These are phyloP conservation scores for Scrobipalpa atriplicella DNA, from an alignment of 2,888 invertebrate genomes.

Conservation along the genomic window DNA sequence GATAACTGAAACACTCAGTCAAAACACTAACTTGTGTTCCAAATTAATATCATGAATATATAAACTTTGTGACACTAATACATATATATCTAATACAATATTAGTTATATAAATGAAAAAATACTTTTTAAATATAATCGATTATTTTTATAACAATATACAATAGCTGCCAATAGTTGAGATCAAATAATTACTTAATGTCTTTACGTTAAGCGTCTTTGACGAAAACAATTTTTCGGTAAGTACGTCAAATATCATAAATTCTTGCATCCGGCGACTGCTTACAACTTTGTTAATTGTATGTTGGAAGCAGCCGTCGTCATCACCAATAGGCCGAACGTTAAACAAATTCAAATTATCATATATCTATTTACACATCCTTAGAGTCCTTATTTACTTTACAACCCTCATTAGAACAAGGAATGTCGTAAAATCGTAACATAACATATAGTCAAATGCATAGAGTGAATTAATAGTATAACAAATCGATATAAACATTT, in stretches of 20 bases:
- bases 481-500: conserved; percentile 69
- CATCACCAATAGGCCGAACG: conserved; percentile 70
- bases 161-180: conserved; percentile 74
- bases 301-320: conserved; percentile 38
- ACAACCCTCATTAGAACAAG: conserved; percentile 71
- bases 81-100: conserved; percentile 27
- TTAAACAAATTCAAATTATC: conserved; percentile 56
- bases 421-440: conserved; percentile 71
- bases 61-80: conserved; percentile 37
- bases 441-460: conserved; percentile 62
- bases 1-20: conserved; percentile 55
- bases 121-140: conserved; percentile 34
- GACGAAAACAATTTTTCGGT: conserved; percentile 38
- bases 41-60: conserved; percentile 37
- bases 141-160: conserved; percentile 45
- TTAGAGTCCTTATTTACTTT: conserved; percentile 64
- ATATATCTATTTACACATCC: conserved; percentile 67
- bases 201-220: conserved; percentile 44
- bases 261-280: conserved; percentile 32
- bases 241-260: conserved; percentile 33
- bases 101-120: conserved; percentile 36
- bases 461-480: conserved; percentile 65
- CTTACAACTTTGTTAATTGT: conserved; percentile 21
- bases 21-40: conserved; percentile 55
- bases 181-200: conserved; percentile 53